Base-by-base conservation (phyloP, 2,113 vertebrate genomes). In the Festucalex cinctus region DNA sequence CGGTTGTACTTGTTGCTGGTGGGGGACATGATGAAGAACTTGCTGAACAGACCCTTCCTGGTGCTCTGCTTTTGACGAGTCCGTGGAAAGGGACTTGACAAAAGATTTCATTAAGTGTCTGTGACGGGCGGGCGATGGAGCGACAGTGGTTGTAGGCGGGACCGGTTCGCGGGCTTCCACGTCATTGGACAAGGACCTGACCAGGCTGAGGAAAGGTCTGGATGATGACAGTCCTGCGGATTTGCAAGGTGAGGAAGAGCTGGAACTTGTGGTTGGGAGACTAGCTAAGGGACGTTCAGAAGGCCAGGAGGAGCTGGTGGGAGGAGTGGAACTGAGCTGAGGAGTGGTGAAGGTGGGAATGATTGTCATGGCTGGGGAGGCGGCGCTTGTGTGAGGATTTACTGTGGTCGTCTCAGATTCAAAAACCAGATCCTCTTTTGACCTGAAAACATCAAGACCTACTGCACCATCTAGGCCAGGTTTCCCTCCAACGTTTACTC, bases 51-150 rank as follows among this genome's bases (percentile, higher is more conserved):
- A 83, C 13, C 90, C 65, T 32, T 98, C 96, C 0, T 90, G 71
- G 60, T 90, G 61, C 57, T 98, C 95, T 20, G 93, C 92, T 69
- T 93, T 93, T 16, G 95, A 93, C 13, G 95, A 93, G 81, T 99
- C 97, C 0, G 95, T 95, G 73, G 97, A 98, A 66, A 99, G 90
- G 77, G 97, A 99, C 84, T 98, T 99, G 65, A 98, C 97, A 24
- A 99, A 89, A 0, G 94, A 95, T 88, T 98, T 99, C 96, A 99
- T 98, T 84, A 99, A 88, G 84, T 98, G 95, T 35, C 96, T 90
- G 51, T 96, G 97, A 73, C 95, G 91, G 4, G 86, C 77, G 0
- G 95, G 87, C 0, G 92, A 17, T 73, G 92, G 63, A 59, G 88
- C 65, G 77, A 75, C 92, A 71, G 89, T 85, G 0, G 94, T 69